phyloP scores from a whole-genome alignment of 2,888 invertebrate genomes.

The Geotrupes spiniger region DNA sequence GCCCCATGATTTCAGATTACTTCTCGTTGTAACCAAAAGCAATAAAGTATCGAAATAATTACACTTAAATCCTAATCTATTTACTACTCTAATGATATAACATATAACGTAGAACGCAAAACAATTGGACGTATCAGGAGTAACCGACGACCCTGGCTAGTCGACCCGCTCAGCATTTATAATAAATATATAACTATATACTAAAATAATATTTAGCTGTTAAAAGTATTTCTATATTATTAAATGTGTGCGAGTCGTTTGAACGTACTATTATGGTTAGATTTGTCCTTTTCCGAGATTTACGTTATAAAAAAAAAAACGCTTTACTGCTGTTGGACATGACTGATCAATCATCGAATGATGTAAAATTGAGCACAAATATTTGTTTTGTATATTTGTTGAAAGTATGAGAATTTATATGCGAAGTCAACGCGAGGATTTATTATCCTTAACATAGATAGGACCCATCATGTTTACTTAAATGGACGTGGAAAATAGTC shows the following conservation, averaged over 20 bases:
- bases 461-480: too few relatives aligned
- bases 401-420: conserved; percentile 1
- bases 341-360: conserved; percentile 37
- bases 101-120: conserved; percentile 36
- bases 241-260: conserved; percentile 43
- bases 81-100: conserved; percentile 43
- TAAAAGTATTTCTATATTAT: conserved; percentile 49
- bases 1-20: conserved; percentile 33
- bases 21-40: conserved; percentile 51
- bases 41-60: conserved; percentile 51
- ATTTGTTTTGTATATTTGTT: background rate
- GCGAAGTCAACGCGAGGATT: too few relatives aligned
- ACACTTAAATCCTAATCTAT: conserved; percentile 42
- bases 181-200: conserved; percentile 36
- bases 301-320: conserved; percentile 38
- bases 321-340: conserved; percentile 46
- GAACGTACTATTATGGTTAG: conserved; percentile 43
- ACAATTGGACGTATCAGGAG: conserved; percentile 40
- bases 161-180: conserved; percentile 51
- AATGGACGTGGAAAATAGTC: too few relatives aligned
- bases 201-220: conserved; percentile 45
- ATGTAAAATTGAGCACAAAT: conserved; percentile 33
- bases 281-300: conserved; percentile 42
- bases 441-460: too few relatives aligned
- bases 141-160: conserved; percentile 50